Percentiles rank a stretch among this genome's conserved stretches.
Conservation (phyloP, 53 echinoderm and acorn worm genomes). For the Echinometra lucunter region DNA sequence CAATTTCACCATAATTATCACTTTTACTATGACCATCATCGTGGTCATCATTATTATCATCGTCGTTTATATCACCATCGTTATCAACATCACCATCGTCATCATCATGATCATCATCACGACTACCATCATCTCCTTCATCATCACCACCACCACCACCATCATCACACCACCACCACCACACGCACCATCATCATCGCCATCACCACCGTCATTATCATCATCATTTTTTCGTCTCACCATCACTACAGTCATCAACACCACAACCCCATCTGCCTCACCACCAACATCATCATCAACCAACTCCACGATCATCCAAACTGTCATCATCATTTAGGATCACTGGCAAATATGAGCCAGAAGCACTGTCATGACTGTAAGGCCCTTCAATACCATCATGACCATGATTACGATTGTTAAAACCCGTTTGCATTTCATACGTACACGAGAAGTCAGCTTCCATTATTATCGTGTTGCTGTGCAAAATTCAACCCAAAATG, state of each 20-base stretch:
- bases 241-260: not conserved
- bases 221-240: not conserved
- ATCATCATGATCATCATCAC: not conserved
- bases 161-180: not conserved
- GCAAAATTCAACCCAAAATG: too few species aligned
- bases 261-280: not conserved
- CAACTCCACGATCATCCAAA: not conserved
- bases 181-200: not conserved
- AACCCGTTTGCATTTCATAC: too few species aligned
- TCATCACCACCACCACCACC: not conserved
- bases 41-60: not conserved
- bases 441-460: too few species aligned
- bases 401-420: not conserved
- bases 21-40: not conserved
- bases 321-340: not conserved
- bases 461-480: too few species aligned
- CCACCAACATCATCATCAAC: not conserved
- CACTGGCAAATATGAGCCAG: too few species aligned
- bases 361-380: not conserved
- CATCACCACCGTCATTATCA: not conserved
- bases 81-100: not conserved
- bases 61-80: not conserved
- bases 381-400: not conserved
- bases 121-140: not conserved
- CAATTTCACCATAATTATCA: not conserved